Evolutionary conservation across 2,113 vertebrate genomes (phyloP).

Genomic region (Catharus bicknelli): DNA sequence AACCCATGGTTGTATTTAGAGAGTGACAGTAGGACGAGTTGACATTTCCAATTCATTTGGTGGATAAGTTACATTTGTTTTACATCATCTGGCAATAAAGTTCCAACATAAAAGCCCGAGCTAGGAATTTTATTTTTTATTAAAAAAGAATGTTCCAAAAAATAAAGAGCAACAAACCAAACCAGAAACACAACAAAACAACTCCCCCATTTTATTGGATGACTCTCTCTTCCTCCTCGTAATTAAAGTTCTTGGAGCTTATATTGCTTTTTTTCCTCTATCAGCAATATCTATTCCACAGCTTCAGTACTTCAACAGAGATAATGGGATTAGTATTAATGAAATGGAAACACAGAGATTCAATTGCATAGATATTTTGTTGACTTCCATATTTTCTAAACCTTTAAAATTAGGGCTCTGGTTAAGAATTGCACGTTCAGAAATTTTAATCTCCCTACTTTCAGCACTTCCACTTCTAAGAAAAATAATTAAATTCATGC

Average conservation of each 20-base stretch:
- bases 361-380: background rate
- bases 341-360: background rate
- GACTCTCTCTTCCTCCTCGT: background rate
- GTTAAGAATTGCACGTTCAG: background rate
- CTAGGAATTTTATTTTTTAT: slow-evolving; percentile 24
- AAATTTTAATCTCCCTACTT: background rate
- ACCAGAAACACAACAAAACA: background rate
- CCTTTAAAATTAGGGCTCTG: background rate
- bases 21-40: background rate
- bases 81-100: slow-evolving; percentile 33
- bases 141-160: slow-evolving; percentile 12
- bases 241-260: background rate
- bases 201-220: background rate
- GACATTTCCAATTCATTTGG: slow-evolving; percentile 24
- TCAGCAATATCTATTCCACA: background rate
- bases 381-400: background rate
- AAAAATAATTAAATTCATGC: background rate
- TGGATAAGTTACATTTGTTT: slow-evolving; percentile 39
- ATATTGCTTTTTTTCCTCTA: background rate
- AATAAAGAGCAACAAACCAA: background rate
- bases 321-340: background rate
- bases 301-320: background rate
- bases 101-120: slow-evolving; percentile 23
- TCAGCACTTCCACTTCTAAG: background rate
- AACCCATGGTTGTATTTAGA: slow-evolving; percentile 6